These are phyloP conservation scores for Coleophora flavipennella DNA, from an alignment of 2,888 invertebrate species.

Conservation along the genomic window DNA sequence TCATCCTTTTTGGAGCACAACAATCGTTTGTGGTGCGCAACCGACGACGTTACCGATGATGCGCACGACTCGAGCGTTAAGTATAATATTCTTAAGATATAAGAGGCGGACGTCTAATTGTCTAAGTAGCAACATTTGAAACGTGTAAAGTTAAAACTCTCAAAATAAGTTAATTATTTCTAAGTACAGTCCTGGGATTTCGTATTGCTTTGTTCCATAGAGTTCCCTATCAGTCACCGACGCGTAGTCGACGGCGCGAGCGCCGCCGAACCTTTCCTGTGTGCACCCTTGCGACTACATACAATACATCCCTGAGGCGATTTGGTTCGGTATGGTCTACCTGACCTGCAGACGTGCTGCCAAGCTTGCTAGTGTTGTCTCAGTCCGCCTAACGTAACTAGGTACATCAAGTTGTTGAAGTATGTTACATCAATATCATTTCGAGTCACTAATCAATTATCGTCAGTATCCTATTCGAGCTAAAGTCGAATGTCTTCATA, in stretches of 20 bases:
- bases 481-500: not conserved
- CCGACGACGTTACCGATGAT: conserved; percentile 1
- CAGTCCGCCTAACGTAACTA: conserved; percentile 38
- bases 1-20: conserved; percentile 53
- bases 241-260: conserved; percentile 42
- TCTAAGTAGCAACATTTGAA: conserved; percentile 65
- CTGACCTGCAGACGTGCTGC: conserved; percentile 23
- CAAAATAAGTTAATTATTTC: conserved; percentile 71
- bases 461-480: too few species aligned
- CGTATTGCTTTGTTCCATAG: conserved; percentile 59
- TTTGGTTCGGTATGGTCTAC: conserved; percentile 28
- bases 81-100: conserved; percentile 53
- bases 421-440: too few species aligned
- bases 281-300: conserved; percentile 41
- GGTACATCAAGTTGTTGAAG: conserved; percentile 4
- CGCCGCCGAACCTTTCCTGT: conserved; percentile 37
- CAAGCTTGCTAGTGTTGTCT: conserved; percentile 30
- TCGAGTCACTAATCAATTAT: too few species aligned
- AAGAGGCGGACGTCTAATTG: conserved; percentile 66
- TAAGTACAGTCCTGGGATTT: conserved; percentile 69
- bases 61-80: conserved; percentile 19
- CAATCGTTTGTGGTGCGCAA: conserved; percentile 33
- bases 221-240: conserved; percentile 64
- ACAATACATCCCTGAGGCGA: conserved; percentile 38
- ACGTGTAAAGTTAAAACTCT: conserved; percentile 64